Conservation (phyloP, 2,113 vertebrate species). For the Ia io region DNA sequence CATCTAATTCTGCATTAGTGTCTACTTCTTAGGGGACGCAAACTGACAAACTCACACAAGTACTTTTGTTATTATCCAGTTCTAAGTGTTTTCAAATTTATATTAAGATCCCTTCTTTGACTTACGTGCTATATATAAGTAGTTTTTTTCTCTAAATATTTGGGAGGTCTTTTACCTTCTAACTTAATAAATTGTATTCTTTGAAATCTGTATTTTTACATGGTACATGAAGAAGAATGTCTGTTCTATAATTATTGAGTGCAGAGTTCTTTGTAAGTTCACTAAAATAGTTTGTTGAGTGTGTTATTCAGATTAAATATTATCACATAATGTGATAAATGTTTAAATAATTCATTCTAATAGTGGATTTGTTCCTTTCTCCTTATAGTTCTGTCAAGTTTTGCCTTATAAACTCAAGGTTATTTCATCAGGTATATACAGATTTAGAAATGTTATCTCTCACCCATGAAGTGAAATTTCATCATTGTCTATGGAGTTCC, state of each 20-base stretch:
- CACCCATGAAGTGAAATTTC: background rate
- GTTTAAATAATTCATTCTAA: background rate
- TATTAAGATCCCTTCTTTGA: background rate
- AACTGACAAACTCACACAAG: background rate
- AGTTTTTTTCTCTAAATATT: background rate
- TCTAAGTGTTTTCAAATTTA: background rate
- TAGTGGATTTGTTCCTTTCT: background rate
- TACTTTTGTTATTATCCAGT: background rate
- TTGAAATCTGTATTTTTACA: background rate
- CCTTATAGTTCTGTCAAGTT: background rate
- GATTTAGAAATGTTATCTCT: background rate
- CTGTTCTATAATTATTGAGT: background rate
- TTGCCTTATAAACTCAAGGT: background rate
- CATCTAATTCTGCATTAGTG: background rate
- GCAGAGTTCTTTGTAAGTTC: background rate
- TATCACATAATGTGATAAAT: background rate
- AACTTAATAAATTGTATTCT: background rate
- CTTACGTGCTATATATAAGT: background rate
- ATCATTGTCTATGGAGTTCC: background rate
- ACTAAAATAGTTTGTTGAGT: background rate
- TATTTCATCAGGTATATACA: background rate
- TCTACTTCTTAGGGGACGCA: background rate
- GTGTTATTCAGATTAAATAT: background rate
- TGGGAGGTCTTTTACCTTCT: background rate
- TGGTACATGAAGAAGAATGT: background rate